Evolutionary conservation across 2,797 vertebrate species (phyloP).

Genomic region (Orientallactaga sibirica): DNA sequence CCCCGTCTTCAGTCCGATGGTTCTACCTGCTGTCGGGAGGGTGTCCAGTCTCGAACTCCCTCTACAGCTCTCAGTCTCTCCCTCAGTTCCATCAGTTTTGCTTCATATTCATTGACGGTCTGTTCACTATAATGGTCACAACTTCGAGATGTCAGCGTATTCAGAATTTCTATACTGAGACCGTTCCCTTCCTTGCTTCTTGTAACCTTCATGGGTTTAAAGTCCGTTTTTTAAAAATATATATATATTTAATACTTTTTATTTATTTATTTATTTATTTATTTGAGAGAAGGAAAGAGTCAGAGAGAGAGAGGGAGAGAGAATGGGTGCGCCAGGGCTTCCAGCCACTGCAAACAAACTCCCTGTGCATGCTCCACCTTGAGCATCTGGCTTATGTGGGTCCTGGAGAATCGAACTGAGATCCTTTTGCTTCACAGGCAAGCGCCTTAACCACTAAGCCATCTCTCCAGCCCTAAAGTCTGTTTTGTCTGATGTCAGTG

Average conservation of each 20-base stretch:
- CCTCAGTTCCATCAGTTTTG: neutral
- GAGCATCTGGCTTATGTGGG: too few relatives aligned
- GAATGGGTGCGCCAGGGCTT: too few relatives aligned
- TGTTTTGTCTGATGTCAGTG: neutral
- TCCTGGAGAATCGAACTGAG: too few relatives aligned
- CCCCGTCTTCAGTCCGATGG: neutral
- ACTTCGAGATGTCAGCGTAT: neutral
- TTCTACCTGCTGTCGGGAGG: neutral
- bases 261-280: too few relatives aligned
- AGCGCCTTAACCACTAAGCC: too few relatives aligned
- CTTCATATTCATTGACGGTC: neutral
- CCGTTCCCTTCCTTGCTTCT: neutral
- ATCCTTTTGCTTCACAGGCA: too few relatives aligned
- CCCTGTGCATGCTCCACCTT: too few relatives aligned
- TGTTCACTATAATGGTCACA: neutral
- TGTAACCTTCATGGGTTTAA: neutral
- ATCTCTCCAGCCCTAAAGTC: too few relatives aligned
- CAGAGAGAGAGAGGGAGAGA: too few relatives aligned
- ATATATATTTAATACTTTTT: too few relatives aligned
- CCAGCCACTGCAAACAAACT: too few relatives aligned
- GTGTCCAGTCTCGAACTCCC: neutral
- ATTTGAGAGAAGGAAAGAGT: too few relatives aligned
- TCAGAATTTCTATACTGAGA: neutral
- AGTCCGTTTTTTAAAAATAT: neutral
- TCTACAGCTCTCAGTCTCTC: neutral